A percentile compares a stretch with the other conserved stretches of the same genome.
phyloP scores from a whole-genome alignment of 23 tunicate genomes.

The Oikopleura vanhoeffeni region DNA sequence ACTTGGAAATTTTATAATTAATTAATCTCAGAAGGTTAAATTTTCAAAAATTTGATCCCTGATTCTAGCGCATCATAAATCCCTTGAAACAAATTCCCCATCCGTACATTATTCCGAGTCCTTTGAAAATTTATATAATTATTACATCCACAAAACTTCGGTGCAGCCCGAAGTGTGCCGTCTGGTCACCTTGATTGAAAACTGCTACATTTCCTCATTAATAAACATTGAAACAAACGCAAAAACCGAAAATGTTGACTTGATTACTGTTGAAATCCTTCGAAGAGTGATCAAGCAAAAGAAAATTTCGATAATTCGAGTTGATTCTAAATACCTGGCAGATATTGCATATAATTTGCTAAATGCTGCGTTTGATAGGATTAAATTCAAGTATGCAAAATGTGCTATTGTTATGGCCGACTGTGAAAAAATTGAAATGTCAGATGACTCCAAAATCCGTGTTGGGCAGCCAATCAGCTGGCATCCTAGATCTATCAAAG shows the following conservation, averaged over 20 bases:
- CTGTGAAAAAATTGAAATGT: not conserved
- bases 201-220: not conserved
- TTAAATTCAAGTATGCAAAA: not conserved
- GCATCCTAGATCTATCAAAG: not conserved
- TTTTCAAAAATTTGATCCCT: not conserved
- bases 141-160: not conserved
- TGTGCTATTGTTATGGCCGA: not conserved
- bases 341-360: not conserved
- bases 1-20: too few relatives aligned
- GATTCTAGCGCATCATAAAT: not conserved
- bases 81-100: not conserved
- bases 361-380: not conserved
- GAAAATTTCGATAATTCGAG: not conserved
- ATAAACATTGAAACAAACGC: not conserved
- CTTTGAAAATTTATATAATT: not conserved
- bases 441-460: not conserved
- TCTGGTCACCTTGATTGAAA: not conserved
- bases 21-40: not conserved
- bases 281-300: not conserved
- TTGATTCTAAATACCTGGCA: not conserved
- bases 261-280: not conserved
- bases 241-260: not conserved
- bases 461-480: not conserved
- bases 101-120: not conserved
- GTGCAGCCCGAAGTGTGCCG: not conserved